Percentiles rank a stretch among this genome's conserved stretches.
phyloP scores from a whole-genome alignment of 2,888 invertebrate species.

The Axea sp. region DNA sequence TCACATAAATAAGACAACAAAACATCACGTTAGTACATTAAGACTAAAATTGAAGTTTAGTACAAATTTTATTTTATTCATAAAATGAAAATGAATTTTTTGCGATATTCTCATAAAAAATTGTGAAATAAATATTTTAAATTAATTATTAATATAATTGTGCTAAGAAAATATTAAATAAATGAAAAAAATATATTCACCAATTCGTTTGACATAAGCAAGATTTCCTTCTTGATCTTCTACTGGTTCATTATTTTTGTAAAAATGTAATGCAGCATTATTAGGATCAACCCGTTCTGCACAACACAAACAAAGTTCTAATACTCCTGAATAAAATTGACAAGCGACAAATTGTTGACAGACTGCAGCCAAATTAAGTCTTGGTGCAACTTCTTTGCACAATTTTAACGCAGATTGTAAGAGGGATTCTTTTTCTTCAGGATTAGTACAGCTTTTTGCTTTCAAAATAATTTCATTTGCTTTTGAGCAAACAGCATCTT shows the following conservation, averaged over 20 bases:
- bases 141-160: no score
- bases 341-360: slow-evolving; percentile 90
- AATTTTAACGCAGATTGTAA: slow-evolving; percentile 88
- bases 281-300: slow-evolving; percentile 94
- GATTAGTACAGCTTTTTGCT: slow-evolving; percentile 87
- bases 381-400: slow-evolving; percentile 93
- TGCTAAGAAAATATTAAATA: no score
- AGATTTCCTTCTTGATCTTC: slow-evolving; percentile 92
- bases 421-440: slow-evolving; percentile 88
- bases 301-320: slow-evolving; percentile 91
- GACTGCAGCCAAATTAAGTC: slow-evolving; percentile 90
- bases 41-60: no score
- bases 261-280: slow-evolving; percentile 92
- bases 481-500: slow-evolving; percentile 98
- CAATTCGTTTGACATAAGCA: slow-evolving; percentile 84
- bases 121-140: no score
- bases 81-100: no score
- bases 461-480: slow-evolving; percentile 93
- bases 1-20: no score
- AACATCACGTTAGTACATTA: no score
- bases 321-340: slow-evolving; percentile 92
- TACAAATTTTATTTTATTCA: no score
- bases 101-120: no score
- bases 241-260: slow-evolving; percentile 89
- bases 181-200: no score